These are phyloP conservation scores for Theocolax elegans DNA, from an alignment of 1,140 invertebrate species.

Conservation along the genomic window DNA sequence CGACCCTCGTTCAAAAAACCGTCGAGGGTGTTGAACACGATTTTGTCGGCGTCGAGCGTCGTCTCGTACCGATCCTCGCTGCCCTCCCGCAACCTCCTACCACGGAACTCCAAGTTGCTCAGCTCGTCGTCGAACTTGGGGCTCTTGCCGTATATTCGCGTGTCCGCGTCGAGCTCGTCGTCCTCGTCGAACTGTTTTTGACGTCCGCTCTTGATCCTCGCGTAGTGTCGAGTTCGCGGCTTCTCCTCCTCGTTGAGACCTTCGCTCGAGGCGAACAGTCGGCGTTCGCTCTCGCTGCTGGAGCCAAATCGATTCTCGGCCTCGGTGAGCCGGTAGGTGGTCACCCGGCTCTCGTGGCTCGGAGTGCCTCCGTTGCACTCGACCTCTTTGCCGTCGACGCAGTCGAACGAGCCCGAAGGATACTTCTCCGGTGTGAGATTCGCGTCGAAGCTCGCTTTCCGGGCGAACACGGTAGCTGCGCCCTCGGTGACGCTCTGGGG, in stretches of 20 bases:
- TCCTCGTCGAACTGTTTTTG: constrained; percentile 63
- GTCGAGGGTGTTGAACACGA: constrained; percentile 65
- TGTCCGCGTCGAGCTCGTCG: constrained; percentile 59
- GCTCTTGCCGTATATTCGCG: constrained; percentile 63
- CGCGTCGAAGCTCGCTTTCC: constrained; percentile 52
- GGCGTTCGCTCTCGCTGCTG: constrained; percentile 57
- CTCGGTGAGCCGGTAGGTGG: constrained; percentile 45
- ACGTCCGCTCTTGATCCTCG: constrained; percentile 55
- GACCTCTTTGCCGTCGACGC: constrained; percentile 51
- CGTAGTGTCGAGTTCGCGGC: constrained; percentile 49
- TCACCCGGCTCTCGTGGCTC: not conserved
- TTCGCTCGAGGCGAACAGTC: constrained; percentile 56
- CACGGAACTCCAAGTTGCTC: constrained; percentile 41
- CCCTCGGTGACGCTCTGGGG: constrained; percentile 57
- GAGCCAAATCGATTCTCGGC: constrained; percentile 55
- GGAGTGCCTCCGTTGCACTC: constrained; percentile 28
- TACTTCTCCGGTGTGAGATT: constrained; percentile 46
- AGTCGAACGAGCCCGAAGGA: constrained; percentile 55
- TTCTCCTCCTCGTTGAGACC: constrained; percentile 37
- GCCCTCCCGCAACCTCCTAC: not conserved
- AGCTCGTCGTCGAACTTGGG: constrained; percentile 64
- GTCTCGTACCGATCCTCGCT: constrained; percentile 45
- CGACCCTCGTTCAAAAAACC: constrained; percentile 59
- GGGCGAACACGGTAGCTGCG: constrained; percentile 45
- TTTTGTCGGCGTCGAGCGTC: constrained; percentile 43